A percentile compares a stretch with the other conserved stretches of the same genome.
phyloP scores from a whole-genome alignment of 2,113 vertebrate species.

The Phyllostomus discolor region DNA sequence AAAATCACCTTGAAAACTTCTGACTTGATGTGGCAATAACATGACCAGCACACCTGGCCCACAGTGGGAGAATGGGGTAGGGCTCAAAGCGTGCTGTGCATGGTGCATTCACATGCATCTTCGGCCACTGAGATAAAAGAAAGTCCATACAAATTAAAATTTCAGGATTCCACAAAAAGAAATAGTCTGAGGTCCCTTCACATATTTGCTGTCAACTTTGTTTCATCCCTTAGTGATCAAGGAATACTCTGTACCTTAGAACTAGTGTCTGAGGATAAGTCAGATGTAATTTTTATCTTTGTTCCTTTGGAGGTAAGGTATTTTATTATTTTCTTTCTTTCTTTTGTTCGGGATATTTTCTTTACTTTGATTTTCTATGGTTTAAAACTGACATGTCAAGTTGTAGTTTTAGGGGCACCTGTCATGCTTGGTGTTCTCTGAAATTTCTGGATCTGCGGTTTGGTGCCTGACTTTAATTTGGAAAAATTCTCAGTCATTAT shows the following conservation, averaged over 20 bases:
- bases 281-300: neutral
- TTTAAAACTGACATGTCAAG: neutral
- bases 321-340: rapidly evolving
- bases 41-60: neutral
- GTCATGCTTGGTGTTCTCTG: neutral
- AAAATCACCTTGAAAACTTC: neutral
- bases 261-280: neutral
- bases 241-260: neutral
- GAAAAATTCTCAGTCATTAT: neutral
- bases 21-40: neutral
- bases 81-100: neutral
- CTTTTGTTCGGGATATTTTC: neutral
- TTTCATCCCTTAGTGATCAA: neutral
- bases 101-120: neutral
- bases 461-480: neutral
- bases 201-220: neutral
- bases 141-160: neutral
- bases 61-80: neutral
- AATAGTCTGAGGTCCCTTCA: neutral
- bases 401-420: neutral
- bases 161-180: neutral
- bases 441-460: neutral
- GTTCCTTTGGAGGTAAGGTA: neutral
- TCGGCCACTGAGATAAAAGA: neutral
- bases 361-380: neutral